phyloP scores from a whole-genome alignment of 1,140 invertebrate genomes.

The Littorina saxatilis region DNA sequence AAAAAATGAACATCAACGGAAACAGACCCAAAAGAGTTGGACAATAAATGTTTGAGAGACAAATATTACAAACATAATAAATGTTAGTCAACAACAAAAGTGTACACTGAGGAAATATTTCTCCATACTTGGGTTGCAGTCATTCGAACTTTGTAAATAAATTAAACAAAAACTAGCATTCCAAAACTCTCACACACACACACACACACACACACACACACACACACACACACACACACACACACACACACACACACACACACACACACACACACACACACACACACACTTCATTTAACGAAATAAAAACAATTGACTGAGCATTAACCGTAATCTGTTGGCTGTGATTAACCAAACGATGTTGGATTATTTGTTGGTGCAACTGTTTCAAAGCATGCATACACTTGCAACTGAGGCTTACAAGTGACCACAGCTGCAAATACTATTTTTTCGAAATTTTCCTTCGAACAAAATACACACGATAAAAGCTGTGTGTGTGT shows the following conservation, averaged over 20 bases:
- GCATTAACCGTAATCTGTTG: no score
- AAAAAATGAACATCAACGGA: not conserved
- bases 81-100: no score
- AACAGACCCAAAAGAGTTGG: no score
- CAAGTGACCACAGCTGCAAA: not conserved
- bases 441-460: not conserved
- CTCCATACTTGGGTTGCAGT: no score
- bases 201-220: constrained; percentile 14
- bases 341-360: not conserved
- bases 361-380: not conserved
- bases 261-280: constrained; percentile 13
- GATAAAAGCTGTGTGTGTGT: not conserved
- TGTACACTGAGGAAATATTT: no score
- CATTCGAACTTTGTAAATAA: no score
- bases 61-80: no score
- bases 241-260: constrained; percentile 17
- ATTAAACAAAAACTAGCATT: not conserved
- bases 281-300: not conserved
- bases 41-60: no score
- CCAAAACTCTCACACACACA: not conserved
- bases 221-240: not conserved
- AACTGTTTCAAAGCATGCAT: not conserved
- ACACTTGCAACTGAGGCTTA: not conserved
- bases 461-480: not conserved
- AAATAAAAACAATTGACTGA: no score